phyloP scores from a whole-genome alignment of 2,888 invertebrate genomes.

The Agrotis puta region DNA sequence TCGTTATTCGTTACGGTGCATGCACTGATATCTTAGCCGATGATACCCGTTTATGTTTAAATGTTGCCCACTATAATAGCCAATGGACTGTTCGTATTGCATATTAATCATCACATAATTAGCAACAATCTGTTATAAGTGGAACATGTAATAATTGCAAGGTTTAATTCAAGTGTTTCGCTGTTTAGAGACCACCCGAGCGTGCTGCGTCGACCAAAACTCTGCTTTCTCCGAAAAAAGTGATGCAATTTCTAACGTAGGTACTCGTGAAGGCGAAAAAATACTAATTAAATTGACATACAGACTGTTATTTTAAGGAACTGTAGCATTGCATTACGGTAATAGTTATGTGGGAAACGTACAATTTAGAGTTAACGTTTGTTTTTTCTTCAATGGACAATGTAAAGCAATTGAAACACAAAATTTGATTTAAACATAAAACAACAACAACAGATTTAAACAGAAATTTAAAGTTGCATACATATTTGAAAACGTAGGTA shows the following conservation, averaged over 20 bases:
- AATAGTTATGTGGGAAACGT: constrained; percentile 26
- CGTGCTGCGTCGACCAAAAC: constrained; percentile 53
- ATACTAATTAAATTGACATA: constrained; percentile 69
- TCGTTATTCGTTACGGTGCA: constrained; percentile 27
- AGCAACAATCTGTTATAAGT: constrained; percentile 17
- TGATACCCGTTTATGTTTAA: constrained; percentile 11
- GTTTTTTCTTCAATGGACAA: not conserved
- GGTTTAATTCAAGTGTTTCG: constrained; percentile 42
- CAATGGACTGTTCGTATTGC: constrained; percentile 23
- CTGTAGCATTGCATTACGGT: constrained; percentile 62
- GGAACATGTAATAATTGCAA: constrained; percentile 50
- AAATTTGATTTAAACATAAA: no score
- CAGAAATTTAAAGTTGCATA: not conserved
- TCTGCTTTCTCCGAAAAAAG: constrained; percentile 71
- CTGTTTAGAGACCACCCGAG: constrained; percentile 59
- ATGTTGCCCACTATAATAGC: constrained; percentile 11
- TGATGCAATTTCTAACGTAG: constrained; percentile 65
- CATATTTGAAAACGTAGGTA: not conserved
- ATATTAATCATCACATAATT: constrained; percentile 38
- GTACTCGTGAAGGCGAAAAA: constrained; percentile 38
- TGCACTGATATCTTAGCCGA: constrained; percentile 23
- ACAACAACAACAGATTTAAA: not conserved
- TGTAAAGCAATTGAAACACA: no score
- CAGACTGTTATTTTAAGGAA: constrained; percentile 61
- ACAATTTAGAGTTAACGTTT: constrained; percentile 16